Evolutionary conservation across 2,797 vertebrate genomes (phyloP).

Genomic region (Lepus oiostolus): DNA sequence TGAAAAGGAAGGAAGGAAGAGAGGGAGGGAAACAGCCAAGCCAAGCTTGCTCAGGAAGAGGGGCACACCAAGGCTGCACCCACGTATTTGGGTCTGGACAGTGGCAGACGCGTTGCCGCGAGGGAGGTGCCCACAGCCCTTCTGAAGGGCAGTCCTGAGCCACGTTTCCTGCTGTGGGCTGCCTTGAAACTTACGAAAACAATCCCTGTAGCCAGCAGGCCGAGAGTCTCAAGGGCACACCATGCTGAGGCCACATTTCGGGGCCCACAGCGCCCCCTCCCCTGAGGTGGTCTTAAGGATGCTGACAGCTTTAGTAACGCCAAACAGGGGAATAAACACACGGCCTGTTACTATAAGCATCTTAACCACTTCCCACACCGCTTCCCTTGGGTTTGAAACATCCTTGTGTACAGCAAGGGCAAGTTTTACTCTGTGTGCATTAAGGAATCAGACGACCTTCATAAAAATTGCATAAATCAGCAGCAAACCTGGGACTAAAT

Average conservation of each 20-base stretch:
- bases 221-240: fast-evolving
- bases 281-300: not conserved
- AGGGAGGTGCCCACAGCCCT: not conserved
- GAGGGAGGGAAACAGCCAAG: not conserved
- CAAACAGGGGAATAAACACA: no score
- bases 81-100: not conserved
- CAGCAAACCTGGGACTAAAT: conserved; percentile 45
- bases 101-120: fast-evolving
- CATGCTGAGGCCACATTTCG: not conserved
- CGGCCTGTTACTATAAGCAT: not conserved
- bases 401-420: not conserved
- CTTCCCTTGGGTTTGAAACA: not conserved
- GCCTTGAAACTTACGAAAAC: not conserved
- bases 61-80: fast-evolving
- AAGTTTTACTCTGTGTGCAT: not conserved
- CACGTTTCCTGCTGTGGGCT: not conserved
- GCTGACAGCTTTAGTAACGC: not conserved
- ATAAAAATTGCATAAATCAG: not conserved
- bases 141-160: not conserved
- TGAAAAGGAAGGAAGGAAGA: not conserved
- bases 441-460: conserved; percentile 8
- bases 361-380: not conserved
- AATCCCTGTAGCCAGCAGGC: not conserved
- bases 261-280: not conserved
- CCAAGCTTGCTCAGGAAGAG: not conserved